Percentiles rank a stretch among this genome's conserved stretches.
Conservation (phyloP, 1,140 invertebrate genomes). For the Mizuhopecten yessoensis region DNA sequence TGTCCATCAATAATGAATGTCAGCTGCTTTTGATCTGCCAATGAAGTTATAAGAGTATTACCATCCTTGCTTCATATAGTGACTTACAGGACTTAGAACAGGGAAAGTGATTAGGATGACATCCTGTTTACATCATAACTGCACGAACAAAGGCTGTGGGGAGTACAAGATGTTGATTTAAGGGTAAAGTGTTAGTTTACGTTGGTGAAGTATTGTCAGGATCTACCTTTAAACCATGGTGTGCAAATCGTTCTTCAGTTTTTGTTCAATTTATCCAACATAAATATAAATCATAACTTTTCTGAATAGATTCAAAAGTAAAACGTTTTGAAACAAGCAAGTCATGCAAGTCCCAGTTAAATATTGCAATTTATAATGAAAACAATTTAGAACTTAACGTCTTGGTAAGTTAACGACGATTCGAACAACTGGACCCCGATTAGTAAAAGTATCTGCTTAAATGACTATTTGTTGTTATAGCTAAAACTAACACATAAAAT, state of each 20-base stretch:
- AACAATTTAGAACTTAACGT: too few relatives aligned
- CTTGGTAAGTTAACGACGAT: too few relatives aligned
- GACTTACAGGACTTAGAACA: too few relatives aligned
- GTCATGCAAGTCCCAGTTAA: not conserved
- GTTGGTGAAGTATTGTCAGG: not conserved
- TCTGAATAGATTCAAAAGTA: not conserved
- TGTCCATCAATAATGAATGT: not conserved
- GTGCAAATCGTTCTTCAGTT: not conserved
- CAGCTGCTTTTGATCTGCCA: constrained; percentile 12
- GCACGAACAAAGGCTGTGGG: not conserved
- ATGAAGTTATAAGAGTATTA: not conserved
- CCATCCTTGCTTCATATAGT: not conserved
- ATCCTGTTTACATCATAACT: not conserved
- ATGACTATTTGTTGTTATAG: too few relatives aligned
- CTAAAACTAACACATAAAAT: too few relatives aligned
- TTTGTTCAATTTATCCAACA: not conserved
- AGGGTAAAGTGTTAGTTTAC: not conserved
- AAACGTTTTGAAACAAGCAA: not conserved
- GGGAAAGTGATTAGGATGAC: not conserved
- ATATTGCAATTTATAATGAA: too few relatives aligned
- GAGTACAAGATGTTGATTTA: not conserved
- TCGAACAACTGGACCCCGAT: too few relatives aligned
- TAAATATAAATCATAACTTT: not conserved
- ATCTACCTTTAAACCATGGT: not conserved
- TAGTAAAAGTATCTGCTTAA: too few relatives aligned